Evolutionary conservation across 1,140 invertebrate species (phyloP).

Genomic region (Popillia japonica): DNA sequence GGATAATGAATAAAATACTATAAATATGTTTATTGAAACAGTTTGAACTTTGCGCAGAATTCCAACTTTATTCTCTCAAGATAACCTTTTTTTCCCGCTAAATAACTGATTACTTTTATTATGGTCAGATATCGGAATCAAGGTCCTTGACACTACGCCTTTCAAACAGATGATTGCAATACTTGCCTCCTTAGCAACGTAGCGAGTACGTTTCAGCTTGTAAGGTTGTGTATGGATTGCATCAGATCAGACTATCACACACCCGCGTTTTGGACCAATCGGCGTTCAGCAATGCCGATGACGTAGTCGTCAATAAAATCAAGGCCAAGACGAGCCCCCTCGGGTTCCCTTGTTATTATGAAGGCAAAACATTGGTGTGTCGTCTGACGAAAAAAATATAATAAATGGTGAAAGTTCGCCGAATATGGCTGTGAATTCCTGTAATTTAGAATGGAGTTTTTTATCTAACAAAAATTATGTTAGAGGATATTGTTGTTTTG

Average conservation of each 20-base stretch:
- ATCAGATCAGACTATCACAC: slow-evolving; percentile 30
- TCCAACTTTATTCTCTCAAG: background rate
- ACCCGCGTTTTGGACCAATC: slow-evolving; percentile 23
- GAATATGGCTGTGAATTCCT: background rate
- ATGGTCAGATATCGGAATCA: background rate
- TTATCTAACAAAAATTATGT: background rate
- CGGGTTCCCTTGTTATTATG: background rate
- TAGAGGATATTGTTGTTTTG: too few relatives aligned
- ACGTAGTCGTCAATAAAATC: slow-evolving; percentile 6
- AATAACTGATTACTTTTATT: slow-evolving; percentile 10
- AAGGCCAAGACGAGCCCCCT: slow-evolving; percentile 28
- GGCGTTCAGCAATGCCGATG: background rate
- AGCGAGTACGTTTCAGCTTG: background rate
- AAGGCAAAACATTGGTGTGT: slow-evolving; percentile 8
- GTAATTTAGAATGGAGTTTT: background rate
- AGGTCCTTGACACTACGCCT: slow-evolving; percentile 26
- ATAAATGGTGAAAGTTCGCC: background rate
- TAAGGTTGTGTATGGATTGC: background rate
- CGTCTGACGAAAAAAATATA: slow-evolving; percentile 2
- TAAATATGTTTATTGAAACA: too few relatives aligned
- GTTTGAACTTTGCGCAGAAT: slow-evolving; percentile 25
- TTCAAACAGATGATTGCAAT: slow-evolving; percentile 26
- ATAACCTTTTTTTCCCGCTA: background rate
- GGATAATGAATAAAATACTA: background rate
- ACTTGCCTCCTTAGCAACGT: slow-evolving; percentile 13